These are phyloP conservation scores for Julus scandinavius DNA, from an alignment of 2,888 invertebrate species.

Conservation along the genomic window DNA sequence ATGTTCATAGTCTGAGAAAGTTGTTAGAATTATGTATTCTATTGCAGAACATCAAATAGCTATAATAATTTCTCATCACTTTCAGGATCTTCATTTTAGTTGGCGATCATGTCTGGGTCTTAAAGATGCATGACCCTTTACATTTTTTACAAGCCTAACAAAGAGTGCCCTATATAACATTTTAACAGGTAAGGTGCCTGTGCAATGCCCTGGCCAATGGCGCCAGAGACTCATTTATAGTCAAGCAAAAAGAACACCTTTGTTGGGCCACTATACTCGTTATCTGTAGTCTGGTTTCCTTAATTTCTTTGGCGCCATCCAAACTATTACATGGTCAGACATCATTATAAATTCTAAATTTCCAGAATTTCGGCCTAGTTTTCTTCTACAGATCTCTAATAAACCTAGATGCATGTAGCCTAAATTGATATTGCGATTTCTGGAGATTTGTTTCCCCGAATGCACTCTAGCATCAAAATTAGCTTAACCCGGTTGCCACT, in stretches of 20 bases:
- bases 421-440: neutral
- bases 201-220: neutral
- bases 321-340: constrained; percentile 42
- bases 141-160: neutral
- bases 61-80: too few species aligned
- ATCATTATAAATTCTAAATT: constrained; percentile 8
- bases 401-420: constrained; percentile 23
- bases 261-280: neutral
- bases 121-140: neutral
- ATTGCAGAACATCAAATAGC: too few species aligned
- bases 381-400: neutral
- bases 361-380: constrained; percentile 34
- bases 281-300: neutral
- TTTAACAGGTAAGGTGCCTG: neutral
- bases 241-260: neutral
- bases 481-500: constrained; percentile 35
- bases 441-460: neutral
- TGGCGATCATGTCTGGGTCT: too few species aligned
- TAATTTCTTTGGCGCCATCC: constrained; percentile 16
- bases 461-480: neutral
- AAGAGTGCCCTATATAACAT: too few species aligned
- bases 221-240: neutral
- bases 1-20: too few species aligned
- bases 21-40: too few species aligned
- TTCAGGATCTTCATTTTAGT: too few species aligned